Evolutionary conservation across 2,113 vertebrate genomes (phyloP), one percentile per base, ranked within the genome.

Genomic region (Burhinus bistriatus): DNA sequence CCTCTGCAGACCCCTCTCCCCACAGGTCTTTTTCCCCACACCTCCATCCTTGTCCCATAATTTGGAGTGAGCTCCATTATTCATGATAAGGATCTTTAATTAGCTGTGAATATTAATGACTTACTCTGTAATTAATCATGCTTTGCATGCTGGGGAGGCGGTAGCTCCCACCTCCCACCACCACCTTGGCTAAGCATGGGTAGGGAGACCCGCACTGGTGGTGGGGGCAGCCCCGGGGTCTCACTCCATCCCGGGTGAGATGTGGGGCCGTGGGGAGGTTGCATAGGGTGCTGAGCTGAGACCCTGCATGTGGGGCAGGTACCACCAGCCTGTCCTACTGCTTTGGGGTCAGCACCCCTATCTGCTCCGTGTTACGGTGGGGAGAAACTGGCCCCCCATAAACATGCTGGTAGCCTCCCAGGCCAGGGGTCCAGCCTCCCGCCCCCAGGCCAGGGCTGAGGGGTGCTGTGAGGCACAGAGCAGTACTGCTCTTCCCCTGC

Each of bases 61-160:
- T 93, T 94, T 94, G 86, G 71, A 92, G 69, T 77, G 80, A 96
- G 90, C 83, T 49, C 64, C 89, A 95, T 97, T 96, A 97, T 95
- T 95, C 92, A 97, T 87, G 71, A 97, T 97, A 97, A 97, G 54
- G 90, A 97, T 97, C 94, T 97, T 97, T 97, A 97, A 97, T 97
- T 97, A 97, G 95, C 94, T 95, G 94, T 97, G 97, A 97, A 97
- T 97, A 97, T 97, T 97, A 97, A 97, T 96, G 71, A 96, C 58
- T 97, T 97, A 89, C 76, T 88, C 83, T 64, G 92, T 97, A 97
- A 97, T 97, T 97, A 97, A 97, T 97, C 95, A 97, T 82, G 86
- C 88, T 97, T 95, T 92, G 80, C 94, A 73, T 90, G 78, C 93
- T 59, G 68, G 83, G 65, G 81, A 68, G 72, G 30, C 47, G 30